Percentiles rank a stretch among this genome's conserved stretches.
These are phyloP conservation scores for Thermophis baileyi DNA, from an alignment of 2,113 vertebrate species.

Conservation along the genomic window DNA sequence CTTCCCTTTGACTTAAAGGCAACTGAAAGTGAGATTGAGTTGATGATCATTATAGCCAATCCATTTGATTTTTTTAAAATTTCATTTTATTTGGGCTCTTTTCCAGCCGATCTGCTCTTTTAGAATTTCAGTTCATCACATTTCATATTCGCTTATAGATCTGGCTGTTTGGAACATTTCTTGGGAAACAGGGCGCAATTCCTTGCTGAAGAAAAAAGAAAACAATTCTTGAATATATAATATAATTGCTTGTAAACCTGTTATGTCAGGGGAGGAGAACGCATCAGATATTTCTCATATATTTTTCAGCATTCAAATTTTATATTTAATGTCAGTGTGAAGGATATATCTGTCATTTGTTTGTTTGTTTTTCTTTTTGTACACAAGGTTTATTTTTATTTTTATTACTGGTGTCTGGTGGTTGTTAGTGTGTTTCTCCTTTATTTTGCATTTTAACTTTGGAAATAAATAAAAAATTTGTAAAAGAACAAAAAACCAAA, in stretches of 20 bases:
- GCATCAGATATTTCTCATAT: not conserved
- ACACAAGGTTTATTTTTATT: not conserved
- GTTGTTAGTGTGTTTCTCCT: not conserved
- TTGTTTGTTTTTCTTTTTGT: not conserved
- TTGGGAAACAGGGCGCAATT: not conserved
- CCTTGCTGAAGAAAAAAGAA: not conserved
- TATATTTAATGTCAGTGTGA: not conserved
- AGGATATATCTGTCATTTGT: not conserved
- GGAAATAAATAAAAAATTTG: not conserved
- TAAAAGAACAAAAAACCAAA: not conserved
- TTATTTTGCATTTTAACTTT: not conserved
- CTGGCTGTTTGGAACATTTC: not conserved
- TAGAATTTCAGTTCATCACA: not conserved
- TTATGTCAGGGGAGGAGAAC: not conserved
- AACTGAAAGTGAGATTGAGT: conserved; percentile 25
- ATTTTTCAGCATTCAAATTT: not conserved
- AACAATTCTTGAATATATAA: not conserved
- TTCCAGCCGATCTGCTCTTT: not conserved
- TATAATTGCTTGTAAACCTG: not conserved
- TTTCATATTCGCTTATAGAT: not conserved
- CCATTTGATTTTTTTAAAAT: not conserved
- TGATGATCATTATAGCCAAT: not conserved
- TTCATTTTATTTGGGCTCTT: not conserved
- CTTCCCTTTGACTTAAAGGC: conserved; percentile 32
- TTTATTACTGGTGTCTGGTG: not conserved